These are phyloP conservation scores for Hypotaenidia okinawae DNA, from an alignment of 2,797 vertebrate species.

Conservation along the genomic window DNA sequence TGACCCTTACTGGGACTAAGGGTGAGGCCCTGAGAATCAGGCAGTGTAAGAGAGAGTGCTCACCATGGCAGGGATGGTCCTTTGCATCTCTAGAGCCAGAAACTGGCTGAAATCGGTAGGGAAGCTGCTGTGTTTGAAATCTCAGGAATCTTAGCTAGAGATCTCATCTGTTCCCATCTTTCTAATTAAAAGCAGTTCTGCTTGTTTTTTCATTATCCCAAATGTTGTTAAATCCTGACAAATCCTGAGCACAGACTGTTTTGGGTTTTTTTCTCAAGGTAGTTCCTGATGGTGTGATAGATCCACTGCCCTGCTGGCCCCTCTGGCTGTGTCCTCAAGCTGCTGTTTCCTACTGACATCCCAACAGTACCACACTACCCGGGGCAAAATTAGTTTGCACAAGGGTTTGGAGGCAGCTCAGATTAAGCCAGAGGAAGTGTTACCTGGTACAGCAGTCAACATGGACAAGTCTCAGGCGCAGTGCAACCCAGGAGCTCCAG, in stretches of 20 bases:
- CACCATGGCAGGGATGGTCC: rapidly evolving
- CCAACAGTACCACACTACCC: neutral
- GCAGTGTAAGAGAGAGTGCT: rapidly evolving
- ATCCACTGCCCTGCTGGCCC: neutral
- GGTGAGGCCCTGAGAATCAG: neutral
- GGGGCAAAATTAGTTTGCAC: neutral
- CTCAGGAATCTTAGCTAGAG: neutral
- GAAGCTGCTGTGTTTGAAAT: neutral
- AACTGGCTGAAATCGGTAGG: neutral
- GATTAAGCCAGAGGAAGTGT: neutral
- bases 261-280: neutral
- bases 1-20: neutral
- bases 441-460: neutral
- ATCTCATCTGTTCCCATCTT: neutral
- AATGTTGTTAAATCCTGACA: neutral
- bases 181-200: slow-evolving; percentile 32
- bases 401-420: neutral
- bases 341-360: neutral
- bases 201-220: neutral
- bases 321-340: neutral
- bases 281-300: neutral
- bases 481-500: neutral
- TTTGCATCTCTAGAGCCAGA: neutral
- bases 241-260: neutral
- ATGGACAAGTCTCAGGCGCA: neutral